Conservation (phyloP, 2,888 invertebrate species). For the Syritta pipiens region DNA sequence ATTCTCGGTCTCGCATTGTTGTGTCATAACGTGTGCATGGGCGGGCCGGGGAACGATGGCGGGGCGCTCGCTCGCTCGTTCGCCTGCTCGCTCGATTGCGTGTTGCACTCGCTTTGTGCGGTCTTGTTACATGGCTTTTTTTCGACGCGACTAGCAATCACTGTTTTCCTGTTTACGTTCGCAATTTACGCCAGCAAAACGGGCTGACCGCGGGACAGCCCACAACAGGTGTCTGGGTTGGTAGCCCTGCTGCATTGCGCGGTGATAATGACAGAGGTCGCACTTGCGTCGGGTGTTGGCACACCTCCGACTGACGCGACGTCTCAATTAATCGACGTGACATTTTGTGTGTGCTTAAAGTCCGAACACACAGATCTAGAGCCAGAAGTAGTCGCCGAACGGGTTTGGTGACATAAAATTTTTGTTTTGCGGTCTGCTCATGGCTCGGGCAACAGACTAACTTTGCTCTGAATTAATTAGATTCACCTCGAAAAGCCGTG, state of each 20-base stretch:
- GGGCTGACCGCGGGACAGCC: not conserved
- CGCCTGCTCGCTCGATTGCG: slow-evolving; percentile 42
- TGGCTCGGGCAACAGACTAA: too few species aligned
- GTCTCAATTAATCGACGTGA: slow-evolving; percentile 43
- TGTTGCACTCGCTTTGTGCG: slow-evolving; percentile 26
- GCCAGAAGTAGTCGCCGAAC: slow-evolving; percentile 3
- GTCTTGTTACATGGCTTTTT: slow-evolving; percentile 27
- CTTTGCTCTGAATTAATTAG: slow-evolving; percentile 20
- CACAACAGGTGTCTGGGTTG: slow-evolving; percentile 19
- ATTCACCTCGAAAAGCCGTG: slow-evolving; percentile 8
- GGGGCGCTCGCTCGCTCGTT: not conserved
- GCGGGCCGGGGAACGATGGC: not conserved
- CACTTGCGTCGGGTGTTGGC: slow-evolving; percentile 13
- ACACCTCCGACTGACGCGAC: slow-evolving; percentile 29
- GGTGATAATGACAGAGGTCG: slow-evolving; percentile 1
- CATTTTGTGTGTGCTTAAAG: not conserved
- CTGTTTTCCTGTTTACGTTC: slow-evolving; percentile 38
- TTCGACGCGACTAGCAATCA: slow-evolving; percentile 34
- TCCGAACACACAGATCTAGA: slow-evolving; percentile 4
- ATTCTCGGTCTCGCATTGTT: slow-evolving; percentile 43
- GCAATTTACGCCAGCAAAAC: slow-evolving; percentile 29
- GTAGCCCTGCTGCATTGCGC: slow-evolving; percentile 4
- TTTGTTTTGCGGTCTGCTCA: too few species aligned
- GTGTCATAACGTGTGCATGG: slow-evolving; percentile 41
- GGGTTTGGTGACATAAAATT: not conserved